These are phyloP conservation scores for Cheilosia impressa DNA, from an alignment of 2,888 invertebrate genomes.

Conservation along the genomic window DNA sequence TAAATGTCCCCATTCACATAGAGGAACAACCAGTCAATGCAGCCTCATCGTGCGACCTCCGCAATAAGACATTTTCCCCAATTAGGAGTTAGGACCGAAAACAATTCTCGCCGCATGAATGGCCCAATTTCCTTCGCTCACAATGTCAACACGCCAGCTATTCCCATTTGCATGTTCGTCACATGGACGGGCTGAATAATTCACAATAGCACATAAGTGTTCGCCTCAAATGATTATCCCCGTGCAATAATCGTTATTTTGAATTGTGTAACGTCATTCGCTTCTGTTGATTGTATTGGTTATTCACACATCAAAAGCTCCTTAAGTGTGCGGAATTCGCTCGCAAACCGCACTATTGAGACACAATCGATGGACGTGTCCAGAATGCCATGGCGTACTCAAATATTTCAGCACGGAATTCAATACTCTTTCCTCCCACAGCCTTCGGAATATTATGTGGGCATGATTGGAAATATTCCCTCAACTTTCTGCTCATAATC, in stretches of 20 bases:
- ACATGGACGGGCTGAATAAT: not conserved
- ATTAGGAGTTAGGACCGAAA: constrained; percentile 27
- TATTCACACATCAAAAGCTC: constrained; percentile 37
- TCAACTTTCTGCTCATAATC: not conserved
- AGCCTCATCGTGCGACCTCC: not conserved
- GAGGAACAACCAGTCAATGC: not conserved
- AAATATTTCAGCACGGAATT: constrained; percentile 15
- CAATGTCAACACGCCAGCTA: not conserved
- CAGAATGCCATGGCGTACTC: constrained; percentile 13
- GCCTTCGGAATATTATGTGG: not conserved
- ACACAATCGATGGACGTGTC: constrained; percentile 49
- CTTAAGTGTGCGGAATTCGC: constrained; percentile 25
- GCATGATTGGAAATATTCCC: not conserved
- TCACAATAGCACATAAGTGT: constrained; percentile 22
- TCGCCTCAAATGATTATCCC: constrained; percentile 27
- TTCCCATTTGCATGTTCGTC: constrained; percentile 2
- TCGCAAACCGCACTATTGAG: constrained; percentile 3
- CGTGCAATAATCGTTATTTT: constrained; percentile 36
- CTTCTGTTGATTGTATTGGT: constrained; percentile 25
- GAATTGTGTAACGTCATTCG: not conserved
- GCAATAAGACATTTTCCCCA: constrained; percentile 16
- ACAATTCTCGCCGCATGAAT: constrained; percentile 26
- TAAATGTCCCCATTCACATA: not conserved
- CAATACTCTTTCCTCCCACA: not conserved
- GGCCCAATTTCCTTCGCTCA: constrained; percentile 13